Conservation (phyloP, 2,113 vertebrate species). For the Atrichornis clamosus region DNA sequence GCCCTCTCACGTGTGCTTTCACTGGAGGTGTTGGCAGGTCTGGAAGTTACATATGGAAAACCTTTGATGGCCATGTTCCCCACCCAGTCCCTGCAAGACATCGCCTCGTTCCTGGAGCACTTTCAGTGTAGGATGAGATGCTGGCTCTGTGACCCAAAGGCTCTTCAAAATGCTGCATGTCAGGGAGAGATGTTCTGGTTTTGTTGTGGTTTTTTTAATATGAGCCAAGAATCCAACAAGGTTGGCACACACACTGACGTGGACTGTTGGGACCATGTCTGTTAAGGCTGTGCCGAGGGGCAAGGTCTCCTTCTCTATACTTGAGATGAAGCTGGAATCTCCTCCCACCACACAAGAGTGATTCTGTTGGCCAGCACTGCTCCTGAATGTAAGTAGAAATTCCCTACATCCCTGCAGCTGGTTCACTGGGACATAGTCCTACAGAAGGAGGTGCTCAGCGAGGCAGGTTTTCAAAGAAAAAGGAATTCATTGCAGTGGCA, state of each 20-base stretch:
- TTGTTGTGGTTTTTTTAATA: neutral
- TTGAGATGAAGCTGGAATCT: neutral
- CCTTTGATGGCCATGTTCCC: neutral
- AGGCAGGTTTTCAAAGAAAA: neutral
- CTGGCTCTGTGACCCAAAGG: neutral
- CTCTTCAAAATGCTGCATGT: neutral
- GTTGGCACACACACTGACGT: neutral
- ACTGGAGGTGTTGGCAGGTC: neutral
- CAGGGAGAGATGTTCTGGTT: neutral
- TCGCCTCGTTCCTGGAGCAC: neutral
- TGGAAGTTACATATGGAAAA: neutral
- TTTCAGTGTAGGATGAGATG: neutral
- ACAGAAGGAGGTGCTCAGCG: neutral
- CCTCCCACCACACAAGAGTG: neutral
- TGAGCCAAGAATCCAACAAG: neutral
- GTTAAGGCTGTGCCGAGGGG: neutral
- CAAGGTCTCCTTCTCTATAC: neutral
- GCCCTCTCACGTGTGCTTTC: neutral
- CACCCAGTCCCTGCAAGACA: neutral
- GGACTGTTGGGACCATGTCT: rapidly evolving
- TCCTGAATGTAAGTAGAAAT: neutral
- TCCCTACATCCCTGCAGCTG: neutral
- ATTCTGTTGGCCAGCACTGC: neutral
- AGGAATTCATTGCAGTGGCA: neutral
- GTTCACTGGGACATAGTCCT: neutral